Base-by-base conservation (phyloP, 1,140 invertebrate species). In the Radopholus similis region DNA sequence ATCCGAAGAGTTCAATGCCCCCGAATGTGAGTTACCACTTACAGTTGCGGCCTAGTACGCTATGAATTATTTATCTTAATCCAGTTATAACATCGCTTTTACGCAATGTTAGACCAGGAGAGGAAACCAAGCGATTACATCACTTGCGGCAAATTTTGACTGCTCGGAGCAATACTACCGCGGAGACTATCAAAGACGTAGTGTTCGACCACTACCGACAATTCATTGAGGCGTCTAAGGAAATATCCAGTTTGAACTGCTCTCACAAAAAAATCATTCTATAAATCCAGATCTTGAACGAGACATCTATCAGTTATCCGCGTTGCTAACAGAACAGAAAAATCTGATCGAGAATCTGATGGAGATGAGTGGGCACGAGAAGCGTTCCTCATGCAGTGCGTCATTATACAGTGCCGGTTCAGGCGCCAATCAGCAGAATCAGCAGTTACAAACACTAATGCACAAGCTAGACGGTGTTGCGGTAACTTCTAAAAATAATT, bases 271-370 rank as follows among this genome's bases (percentile, higher is more conserved):
- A 37, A 35, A 28, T 35, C 28, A 28, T 4, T 11, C 58, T 37
- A 70, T 49, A 9, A 67, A 68, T 78, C 18, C 75, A 90, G 90
- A 95, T 86, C 85, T 98, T 66, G 95, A 97, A 85, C 91, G 91
- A 72, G 95, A 98, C 86, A 97, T 98, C 92, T 97, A 97, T 84
- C 93, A 97, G 81, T 84, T 98, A 15, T 95, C 92, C 15, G 92
- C 95, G 81, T 87, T 95, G 69, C 84, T 98, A n/a, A 90, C 91
- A 30, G 94, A 97, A 79, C 94, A 98, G 83, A 89, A 92, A 76
- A 88, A 88, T 42, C 84, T 95, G 34, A 86, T 97, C 47, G 89
- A 88, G 63, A 88, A 89, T 32, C 86, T 97, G 77, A 88, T 90
- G 83, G 83, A 88, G 82, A 87, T 89, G 72, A 75, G 76, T 55